Base-by-base conservation (phyloP, 1,140 invertebrate species). In the Leptopilina boulardi region DNA sequence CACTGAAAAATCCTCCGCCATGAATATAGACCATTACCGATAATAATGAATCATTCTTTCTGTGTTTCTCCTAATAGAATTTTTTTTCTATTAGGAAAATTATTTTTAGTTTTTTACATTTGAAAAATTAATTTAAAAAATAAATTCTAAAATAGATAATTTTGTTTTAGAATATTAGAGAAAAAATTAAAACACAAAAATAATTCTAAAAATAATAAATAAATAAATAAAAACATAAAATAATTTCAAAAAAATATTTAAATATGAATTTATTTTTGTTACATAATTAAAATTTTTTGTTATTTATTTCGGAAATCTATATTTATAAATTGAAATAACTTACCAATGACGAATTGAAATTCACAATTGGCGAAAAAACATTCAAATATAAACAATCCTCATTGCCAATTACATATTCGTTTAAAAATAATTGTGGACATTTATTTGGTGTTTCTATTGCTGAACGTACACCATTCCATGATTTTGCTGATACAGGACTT, bases 1-100 rank as follows among this genome's bases (percentile, higher is more conserved):
- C 86, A 4, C 42, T 26, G 11, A 30, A 59, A 38, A 92, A 91
- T 30, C 86, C 88, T 23, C 93, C 93, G 4, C 92, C 92, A 81
- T 93, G 91, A 19, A 94, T 80, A 56, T 38, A 85, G 15, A 86
- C 77, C 74, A 86, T 77, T 0, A 86, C 84, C 0, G 83, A 82
- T 21, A 26, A 41, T 19, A 21, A 11, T 18, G 13, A 18, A 18
- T 15, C 47, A 51, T 51, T 75, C 15, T 1, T 3, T 1, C 0
- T 18, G n/a, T 51, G 1, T 51, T 51, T 51, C 15, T 51, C 47
- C 47, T 51, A 9, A 13, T 11, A 11, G 8, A 42, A 42, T 6
- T 11, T 42, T 2, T 2, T 6, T 6, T n/a, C n/a, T n/a, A n/a
- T n/a, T n/a, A n/a, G n/a, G 41, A 42, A 51, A 51, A 51, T 18